Evolutionary conservation across 2,797 vertebrate species (phyloP).

Genomic region (Denticeps clupeoides): DNA sequence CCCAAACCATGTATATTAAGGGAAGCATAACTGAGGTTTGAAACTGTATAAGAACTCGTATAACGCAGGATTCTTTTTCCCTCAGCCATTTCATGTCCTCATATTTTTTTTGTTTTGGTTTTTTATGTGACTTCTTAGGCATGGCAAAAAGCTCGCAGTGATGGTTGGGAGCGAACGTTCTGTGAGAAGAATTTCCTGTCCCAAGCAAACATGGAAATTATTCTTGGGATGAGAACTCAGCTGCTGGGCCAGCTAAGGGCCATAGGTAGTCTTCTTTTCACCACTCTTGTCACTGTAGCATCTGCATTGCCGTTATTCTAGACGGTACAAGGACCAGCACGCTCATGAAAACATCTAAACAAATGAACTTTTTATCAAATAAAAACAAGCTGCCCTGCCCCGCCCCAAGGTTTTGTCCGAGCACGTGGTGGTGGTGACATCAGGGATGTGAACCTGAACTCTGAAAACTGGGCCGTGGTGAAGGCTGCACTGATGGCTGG

Average conservation of each 20-base stretch:
- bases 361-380: too few species aligned
- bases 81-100: too few species aligned
- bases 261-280: conserved; percentile 76
- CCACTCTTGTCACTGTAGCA: too few species aligned
- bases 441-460: conserved; percentile 83
- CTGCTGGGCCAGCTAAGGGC: conserved; percentile 88
- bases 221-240: conserved; percentile 84
- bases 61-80: too few species aligned
- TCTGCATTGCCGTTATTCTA: too few species aligned
- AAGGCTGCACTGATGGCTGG: conserved; percentile 88
- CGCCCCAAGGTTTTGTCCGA: conserved; percentile 92
- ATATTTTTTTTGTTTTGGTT: too few species aligned
- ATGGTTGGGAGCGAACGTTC: conserved; percentile 85
- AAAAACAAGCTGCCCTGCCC: too few species aligned
- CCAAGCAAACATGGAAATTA: conserved; percentile 90
- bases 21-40: too few species aligned
- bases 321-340: too few species aligned
- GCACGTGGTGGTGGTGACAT: conserved; percentile 79
- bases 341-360: too few species aligned
- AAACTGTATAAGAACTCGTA: too few species aligned
- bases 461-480: conserved; percentile 92
- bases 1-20: too few species aligned
- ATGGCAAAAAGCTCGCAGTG: conserved; percentile 84
- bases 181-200: conserved; percentile 93
- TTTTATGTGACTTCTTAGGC: conserved; percentile 54